Conservation (phyloP, 2,797 vertebrate genomes). For the Natrix natrix region DNA sequence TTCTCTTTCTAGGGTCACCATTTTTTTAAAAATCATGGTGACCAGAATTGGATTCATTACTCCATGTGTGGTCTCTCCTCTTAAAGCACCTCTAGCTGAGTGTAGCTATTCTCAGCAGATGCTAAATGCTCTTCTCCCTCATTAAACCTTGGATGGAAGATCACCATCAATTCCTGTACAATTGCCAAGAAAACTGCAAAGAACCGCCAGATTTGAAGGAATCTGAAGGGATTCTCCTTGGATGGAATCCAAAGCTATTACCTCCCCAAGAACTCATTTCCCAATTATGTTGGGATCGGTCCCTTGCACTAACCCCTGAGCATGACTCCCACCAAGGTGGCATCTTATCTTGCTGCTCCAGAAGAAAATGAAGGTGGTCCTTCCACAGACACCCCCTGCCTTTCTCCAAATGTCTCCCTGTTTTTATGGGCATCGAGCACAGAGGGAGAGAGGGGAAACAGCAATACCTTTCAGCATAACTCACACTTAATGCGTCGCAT, state of each 20-base stretch:
- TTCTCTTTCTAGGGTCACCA: too few species aligned
- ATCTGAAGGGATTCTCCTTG: not conserved
- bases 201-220: too few species aligned
- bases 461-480: not conserved
- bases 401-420: not conserved
- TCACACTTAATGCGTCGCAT: not conserved
- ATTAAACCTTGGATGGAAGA: not conserved
- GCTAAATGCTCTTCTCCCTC: not conserved
- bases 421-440: not conserved
- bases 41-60: too few species aligned
- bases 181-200: not conserved
- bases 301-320: not conserved
- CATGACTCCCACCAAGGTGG: not conserved
- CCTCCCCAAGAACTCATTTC: not conserved
- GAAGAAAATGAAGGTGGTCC: not conserved
- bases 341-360: not conserved
- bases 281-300: not conserved
- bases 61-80: too few species aligned
- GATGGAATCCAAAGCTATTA: not conserved
- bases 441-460: not conserved
- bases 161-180: not conserved
- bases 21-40: too few species aligned
- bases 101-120: not conserved
- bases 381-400: not conserved
- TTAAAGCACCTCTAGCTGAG: not conserved